Evolutionary conservation across 2,113 vertebrate species (phyloP).

Genomic region (Corydoras sp.): DNA sequence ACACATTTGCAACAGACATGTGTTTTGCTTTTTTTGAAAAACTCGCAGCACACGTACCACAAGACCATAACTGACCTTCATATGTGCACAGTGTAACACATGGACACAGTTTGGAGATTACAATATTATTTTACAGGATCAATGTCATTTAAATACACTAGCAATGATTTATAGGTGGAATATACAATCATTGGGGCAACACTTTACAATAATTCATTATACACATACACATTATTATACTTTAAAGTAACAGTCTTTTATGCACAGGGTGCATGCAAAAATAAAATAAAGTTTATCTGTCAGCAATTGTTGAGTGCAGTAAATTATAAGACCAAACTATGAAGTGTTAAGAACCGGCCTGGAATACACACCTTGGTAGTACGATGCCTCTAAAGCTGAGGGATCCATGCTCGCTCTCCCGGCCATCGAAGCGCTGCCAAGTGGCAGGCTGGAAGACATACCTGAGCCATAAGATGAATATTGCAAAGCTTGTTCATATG

Average conservation of each 20-base stretch:
- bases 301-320: conserved; percentile 45
- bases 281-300: conserved; percentile 48
- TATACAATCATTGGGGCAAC: conserved; percentile 57
- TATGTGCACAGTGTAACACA: conserved; percentile 73
- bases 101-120: conserved; percentile 58
- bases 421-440: conserved; percentile 71
- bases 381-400: conserved; percentile 86
- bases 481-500: conserved; percentile 88
- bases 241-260: conserved; percentile 81
- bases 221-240: conserved; percentile 62
- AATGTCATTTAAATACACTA: conserved; percentile 54
- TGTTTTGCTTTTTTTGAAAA: conserved; percentile 30
- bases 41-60: conserved; percentile 42
- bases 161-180: conserved; percentile 53
- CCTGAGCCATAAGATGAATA: conserved; percentile 83
- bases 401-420: conserved; percentile 80
- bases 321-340: conserved; percentile 63
- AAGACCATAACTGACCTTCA: conserved; percentile 49
- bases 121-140: conserved; percentile 73
- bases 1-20: conserved; percentile 46
- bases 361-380: conserved; percentile 97
- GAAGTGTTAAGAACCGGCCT: conserved; percentile 96
- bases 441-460: conserved; percentile 71
- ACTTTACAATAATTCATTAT: conserved; percentile 57
- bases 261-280: conserved; percentile 64